A percentile compares a stretch with the other conserved stretches of the same genome.
phyloP scores from a whole-genome alignment of 2,888 invertebrate genomes.

The Sturmia bella region DNA sequence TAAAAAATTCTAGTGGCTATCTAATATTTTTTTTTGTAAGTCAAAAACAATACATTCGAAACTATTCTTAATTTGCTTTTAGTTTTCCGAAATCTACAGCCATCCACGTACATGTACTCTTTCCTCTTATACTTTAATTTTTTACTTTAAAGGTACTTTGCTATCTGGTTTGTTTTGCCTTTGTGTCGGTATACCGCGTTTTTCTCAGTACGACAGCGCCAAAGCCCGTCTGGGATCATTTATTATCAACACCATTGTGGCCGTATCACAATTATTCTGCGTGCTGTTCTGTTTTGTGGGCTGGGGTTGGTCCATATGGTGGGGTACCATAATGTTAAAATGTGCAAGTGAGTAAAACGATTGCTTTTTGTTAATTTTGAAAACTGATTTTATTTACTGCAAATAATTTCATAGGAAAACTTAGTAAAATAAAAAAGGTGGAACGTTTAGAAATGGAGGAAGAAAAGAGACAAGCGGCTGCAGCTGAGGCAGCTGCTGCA shows the following conservation, averaged over 20 bases:
- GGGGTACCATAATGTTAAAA: conserved; percentile 96
- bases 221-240: conserved; percentile 90
- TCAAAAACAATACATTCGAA: too few relatives aligned
- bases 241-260: conserved; percentile 92
- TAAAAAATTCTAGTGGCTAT: too few relatives aligned
- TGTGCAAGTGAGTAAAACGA: conserved; percentile 89
- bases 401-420: conserved; percentile 83
- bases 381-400: background rate
- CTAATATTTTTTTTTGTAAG: too few relatives aligned
- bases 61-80: too few relatives aligned
- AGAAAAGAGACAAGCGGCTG: conserved; percentile 80
- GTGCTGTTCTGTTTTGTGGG: conserved; percentile 96
- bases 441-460: conserved; percentile 82
- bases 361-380: background rate
- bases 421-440: conserved; percentile 85
- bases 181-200: conserved; percentile 94
- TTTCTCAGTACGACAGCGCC: conserved; percentile 90
- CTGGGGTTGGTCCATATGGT: conserved; percentile 99
- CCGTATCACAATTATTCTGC: conserved; percentile 94
- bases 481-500: conserved; percentile 82
- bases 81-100: too few relatives aligned
- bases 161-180: conserved; percentile 94
- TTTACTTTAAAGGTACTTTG: conserved; percentile 87
- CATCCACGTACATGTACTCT: too few relatives aligned
- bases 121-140: background rate